Conservation (phyloP, 2,113 vertebrate genomes). For the Hippocampus abdominalis region DNA sequence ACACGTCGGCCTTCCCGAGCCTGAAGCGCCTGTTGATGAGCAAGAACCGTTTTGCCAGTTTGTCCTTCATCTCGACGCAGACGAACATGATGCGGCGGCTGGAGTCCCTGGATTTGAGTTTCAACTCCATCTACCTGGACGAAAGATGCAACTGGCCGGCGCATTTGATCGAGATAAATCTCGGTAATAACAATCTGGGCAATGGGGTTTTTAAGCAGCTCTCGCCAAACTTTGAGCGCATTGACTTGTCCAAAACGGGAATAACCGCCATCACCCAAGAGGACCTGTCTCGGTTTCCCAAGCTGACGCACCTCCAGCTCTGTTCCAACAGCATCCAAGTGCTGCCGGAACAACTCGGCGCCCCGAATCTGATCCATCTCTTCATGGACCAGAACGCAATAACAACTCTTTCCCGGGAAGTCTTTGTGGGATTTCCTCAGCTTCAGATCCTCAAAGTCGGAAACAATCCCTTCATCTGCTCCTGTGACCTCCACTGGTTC, state of each 20-base stretch:
- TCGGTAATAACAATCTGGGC: slow-evolving; percentile 60
- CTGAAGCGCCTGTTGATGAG: slow-evolving; percentile 52
- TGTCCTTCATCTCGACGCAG: slow-evolving; percentile 48
- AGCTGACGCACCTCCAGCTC: slow-evolving; percentile 48
- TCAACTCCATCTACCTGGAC: slow-evolving; percentile 48
- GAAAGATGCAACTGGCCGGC: slow-evolving; percentile 48
- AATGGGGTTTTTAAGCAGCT: slow-evolving; percentile 50
- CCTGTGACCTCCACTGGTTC: slow-evolving; percentile 64
- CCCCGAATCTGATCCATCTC: slow-evolving; percentile 39
- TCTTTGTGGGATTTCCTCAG: slow-evolving; percentile 34
- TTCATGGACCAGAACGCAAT: slow-evolving; percentile 59
- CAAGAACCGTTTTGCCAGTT: slow-evolving; percentile 54
- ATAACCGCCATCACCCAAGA: slow-evolving; percentile 45
- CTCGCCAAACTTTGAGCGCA: slow-evolving; percentile 48
- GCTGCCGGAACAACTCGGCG: slow-evolving; percentile 36
- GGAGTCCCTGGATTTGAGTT: slow-evolving; percentile 59
- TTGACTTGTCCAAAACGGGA: slow-evolving; percentile 62
- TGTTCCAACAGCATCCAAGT: slow-evolving; percentile 58
- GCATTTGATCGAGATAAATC: slow-evolving; percentile 49
- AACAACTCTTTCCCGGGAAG: slow-evolving; percentile 32
- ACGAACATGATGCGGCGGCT: slow-evolving; percentile 49
- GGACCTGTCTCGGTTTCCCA: slow-evolving; percentile 33
- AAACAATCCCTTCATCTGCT: slow-evolving; percentile 61
- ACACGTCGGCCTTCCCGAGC: slow-evolving; percentile 50
- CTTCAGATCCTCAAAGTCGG: slow-evolving; percentile 51